Evolutionary conservation across 1,140 invertebrate species (phyloP).

Genomic region (Solenopsis fugax): DNA sequence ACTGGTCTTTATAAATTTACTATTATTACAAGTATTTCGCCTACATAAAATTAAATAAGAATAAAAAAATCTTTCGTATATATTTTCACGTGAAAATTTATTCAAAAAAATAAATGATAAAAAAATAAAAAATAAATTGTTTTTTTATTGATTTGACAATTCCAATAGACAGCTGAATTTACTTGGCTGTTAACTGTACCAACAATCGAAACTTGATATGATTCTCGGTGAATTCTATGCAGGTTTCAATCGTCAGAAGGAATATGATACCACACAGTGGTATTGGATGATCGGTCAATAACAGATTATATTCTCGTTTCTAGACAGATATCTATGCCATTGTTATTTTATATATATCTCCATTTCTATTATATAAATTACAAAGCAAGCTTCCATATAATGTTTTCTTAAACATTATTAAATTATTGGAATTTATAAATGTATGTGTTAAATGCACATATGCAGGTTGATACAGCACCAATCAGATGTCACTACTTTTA

Average conservation of each 20-base stretch:
- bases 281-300: not conserved
- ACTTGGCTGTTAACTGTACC: not conserved
- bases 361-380: not conserved
- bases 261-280: constrained; percentile 1
- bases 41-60: not conserved
- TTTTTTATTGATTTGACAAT: constrained; percentile 11
- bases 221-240: not conserved
- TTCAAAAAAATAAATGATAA: not conserved
- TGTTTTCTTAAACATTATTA: not conserved
- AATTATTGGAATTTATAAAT: not conserved
- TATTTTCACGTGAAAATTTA: not conserved
- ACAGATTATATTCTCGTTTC: not conserved
- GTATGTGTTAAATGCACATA: not conserved
- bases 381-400: not conserved
- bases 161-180: not conserved
- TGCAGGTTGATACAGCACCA: not conserved
- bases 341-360: not conserved
- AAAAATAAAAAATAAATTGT: not conserved
- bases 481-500: constrained; percentile 40
- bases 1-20: not conserved
- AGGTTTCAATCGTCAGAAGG: not conserved
- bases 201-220: constrained; percentile 16
- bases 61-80: not conserved
- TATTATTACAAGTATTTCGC: not conserved
- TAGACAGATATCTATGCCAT: not conserved